Percentiles rank a stretch among this genome's conserved stretches.
Evolutionary conservation across 2,888 invertebrate genomes (phyloP).

Genomic region (Mimas tiliae): DNA sequence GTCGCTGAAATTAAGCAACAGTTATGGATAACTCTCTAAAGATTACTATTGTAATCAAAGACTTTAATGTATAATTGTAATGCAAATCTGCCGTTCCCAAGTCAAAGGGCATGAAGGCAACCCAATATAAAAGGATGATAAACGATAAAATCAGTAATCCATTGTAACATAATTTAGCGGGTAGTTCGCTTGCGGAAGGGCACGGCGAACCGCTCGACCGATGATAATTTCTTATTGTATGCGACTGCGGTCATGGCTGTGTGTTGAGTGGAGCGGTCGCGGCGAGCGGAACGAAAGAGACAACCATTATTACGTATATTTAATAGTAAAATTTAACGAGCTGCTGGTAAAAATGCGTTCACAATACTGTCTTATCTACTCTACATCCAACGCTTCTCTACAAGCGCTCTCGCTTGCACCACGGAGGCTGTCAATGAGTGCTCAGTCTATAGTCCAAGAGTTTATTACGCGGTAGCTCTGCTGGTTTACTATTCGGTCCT

Average conservation of each 20-base stretch:
- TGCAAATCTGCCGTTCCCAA: slow-evolving; percentile 6
- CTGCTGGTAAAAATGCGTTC: no score
- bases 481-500: no score
- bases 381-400: no score
- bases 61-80: no score
- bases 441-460: no score
- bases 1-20: no score
- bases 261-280: neutral
- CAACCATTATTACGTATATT: neutral
- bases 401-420: no score
- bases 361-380: no score
- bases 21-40: neutral
- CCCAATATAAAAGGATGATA: slow-evolving; percentile 14
- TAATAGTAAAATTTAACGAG: no score
- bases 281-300: slow-evolving; percentile 38
- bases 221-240: slow-evolving; percentile 72
- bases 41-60: no score
- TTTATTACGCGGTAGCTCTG: no score
- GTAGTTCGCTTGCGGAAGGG: slow-evolving; percentile 57
- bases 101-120: neutral
- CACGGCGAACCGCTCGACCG: slow-evolving; percentile 59
- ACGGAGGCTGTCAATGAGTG: no score
- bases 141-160: slow-evolving; percentile 15
- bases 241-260: slow-evolving; percentile 29
- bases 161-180: slow-evolving; percentile 1